Conservation (phyloP, 2,113 vertebrate species). For the Ciconia maguari region DNA sequence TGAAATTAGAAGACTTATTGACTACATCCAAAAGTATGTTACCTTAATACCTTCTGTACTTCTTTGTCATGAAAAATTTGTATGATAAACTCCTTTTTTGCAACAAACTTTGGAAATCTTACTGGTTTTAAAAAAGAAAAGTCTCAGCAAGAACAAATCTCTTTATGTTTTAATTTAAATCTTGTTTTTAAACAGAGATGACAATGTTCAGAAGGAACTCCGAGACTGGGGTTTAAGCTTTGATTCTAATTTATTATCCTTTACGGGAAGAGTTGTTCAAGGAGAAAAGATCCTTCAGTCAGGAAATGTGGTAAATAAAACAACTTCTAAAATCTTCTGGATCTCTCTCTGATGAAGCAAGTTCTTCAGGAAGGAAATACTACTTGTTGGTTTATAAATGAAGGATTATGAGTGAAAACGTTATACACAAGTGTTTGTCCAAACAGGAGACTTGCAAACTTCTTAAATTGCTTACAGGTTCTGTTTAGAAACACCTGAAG, state of each 20-base stretch:
- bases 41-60: background rate
- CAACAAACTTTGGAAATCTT: background rate
- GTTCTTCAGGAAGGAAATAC: background rate
- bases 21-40: constrained; percentile 80
- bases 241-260: constrained; percentile 81
- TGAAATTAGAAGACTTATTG: constrained; percentile 80
- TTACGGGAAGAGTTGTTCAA: constrained; percentile 85
- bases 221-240: constrained; percentile 90
- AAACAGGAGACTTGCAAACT: background rate
- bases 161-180: background rate
- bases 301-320: constrained; percentile 74
- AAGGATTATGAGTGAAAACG: background rate
- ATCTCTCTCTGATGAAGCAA: background rate
- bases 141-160: background rate
- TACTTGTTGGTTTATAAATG: background rate
- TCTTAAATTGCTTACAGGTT: background rate
- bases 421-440: background rate
- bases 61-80: accelerated
- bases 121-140: background rate
- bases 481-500: background rate
- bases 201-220: constrained; percentile 83
- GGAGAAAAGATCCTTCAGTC: constrained; percentile 87
- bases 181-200: constrained; percentile 73
- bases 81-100: background rate
- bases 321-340: background rate